phyloP scores from a whole-genome alignment of 2,888 invertebrate genomes.

The Syritta pipiens region DNA sequence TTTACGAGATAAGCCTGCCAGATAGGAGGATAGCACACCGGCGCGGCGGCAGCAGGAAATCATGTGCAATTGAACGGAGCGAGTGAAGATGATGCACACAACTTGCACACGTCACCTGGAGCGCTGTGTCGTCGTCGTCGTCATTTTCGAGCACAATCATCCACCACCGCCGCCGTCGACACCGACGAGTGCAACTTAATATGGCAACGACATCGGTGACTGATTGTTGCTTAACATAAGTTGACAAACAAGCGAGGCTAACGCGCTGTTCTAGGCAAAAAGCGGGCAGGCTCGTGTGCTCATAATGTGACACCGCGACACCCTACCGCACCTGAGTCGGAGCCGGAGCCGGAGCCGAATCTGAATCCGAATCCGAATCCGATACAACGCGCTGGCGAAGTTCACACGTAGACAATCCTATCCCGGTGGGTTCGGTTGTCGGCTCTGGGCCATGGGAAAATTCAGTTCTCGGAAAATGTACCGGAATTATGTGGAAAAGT shows the following conservation, averaged over 20 bases:
- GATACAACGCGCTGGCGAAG: conserved; percentile 36
- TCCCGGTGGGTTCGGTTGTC: conserved; percentile 33
- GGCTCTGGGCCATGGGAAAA: conserved; percentile 69
- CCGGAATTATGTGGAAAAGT: conserved; percentile 69
- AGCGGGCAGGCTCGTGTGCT: conserved; percentile 22
- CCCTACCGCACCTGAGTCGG: no score
- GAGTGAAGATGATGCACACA: neutral
- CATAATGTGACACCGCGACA: conserved; percentile 2
- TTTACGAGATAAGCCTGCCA: conserved; percentile 23
- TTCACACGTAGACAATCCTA: conserved; percentile 19
- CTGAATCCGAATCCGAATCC: conserved; percentile 40
- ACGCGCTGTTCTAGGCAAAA: conserved; percentile 54
- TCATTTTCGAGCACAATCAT: neutral
- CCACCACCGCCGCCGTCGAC: neutral
- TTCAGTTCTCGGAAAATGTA: conserved; percentile 71
- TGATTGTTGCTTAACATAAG: conserved; percentile 58
- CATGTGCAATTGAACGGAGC: neutral
- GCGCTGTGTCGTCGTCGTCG: neutral
- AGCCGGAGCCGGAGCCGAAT: no score
- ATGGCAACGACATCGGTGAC: conserved; percentile 40
- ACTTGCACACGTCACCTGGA: conserved; percentile 21
- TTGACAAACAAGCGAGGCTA: conserved; percentile 38
- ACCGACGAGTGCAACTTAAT: conserved; percentile 49
- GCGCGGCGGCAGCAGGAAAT: conserved; percentile 10
- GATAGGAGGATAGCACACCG: neutral